Base-by-base conservation (phyloP, 1,140 invertebrate species). In the Drosophila willistoni region DNA sequence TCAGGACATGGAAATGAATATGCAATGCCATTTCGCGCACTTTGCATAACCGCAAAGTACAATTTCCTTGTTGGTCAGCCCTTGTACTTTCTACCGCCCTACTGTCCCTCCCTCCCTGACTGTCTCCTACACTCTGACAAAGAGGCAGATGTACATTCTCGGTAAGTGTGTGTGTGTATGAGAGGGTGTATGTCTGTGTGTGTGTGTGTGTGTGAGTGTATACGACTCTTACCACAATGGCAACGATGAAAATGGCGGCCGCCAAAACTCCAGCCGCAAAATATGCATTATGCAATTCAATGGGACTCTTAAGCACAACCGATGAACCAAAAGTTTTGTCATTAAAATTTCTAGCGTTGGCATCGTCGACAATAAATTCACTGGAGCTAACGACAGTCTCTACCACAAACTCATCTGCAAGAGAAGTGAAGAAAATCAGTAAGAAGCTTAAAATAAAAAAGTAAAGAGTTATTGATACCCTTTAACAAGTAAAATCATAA, bases 201-300 rank as follows among this genome's bases (percentile, higher is more conserved):
- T 7, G 25, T 54, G 9, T 51, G 17, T 13, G 42, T 57, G 51
- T 39, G 57, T 55, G 39, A 33, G 17, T 59, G 19, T 39, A n/a
- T 59, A 62, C 12, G 61, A 17, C 73, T 93, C 93, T 94, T 84
- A 96, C 95, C 87, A 95, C 95, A 57, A 95, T 92, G 14, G 94
- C 94, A 59, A 96, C 95, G 71, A 96, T 95, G 64, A 95, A 93
- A 54, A 95, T 94, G 22, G 95, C 95, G 44, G 94, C 94, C 22
- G 94, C 94, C 42, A 96, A 93, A 1, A 95, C 95, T n/a, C 95
- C 95, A 22, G 94, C 95, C 13, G 95, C 95, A 75, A 96, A 95
- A 91, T 95, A 96, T 63, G 95, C 94, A 91, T 95, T 95, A 92
- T 96, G 95, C 72, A 95, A 93, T 79, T 92, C 91, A 89, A 92